Percentiles rank a stretch among this genome's conserved stretches.
Conservation (phyloP, 2,113 vertebrate genomes). For the Motacilla tschutschensis region DNA sequence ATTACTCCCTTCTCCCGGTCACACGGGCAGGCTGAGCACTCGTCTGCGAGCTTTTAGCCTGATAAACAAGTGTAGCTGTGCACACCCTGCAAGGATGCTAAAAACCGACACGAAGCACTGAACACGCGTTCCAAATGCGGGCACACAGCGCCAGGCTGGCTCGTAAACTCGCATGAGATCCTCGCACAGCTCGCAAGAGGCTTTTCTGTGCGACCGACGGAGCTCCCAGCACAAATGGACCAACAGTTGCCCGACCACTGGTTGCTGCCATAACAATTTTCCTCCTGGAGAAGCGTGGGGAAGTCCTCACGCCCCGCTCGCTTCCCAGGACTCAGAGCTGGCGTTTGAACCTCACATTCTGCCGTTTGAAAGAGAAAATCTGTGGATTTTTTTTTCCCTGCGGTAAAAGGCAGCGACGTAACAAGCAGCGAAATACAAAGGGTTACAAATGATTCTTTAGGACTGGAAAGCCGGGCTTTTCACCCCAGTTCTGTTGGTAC, state of each 20-base stretch:
- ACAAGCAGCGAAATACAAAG: background rate
- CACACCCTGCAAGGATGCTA: background rate
- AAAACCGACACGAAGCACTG: fast-evolving
- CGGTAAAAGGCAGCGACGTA: background rate
- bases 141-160: background rate
- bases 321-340: background rate
- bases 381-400: fast-evolving
- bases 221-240: conserved; percentile 12
- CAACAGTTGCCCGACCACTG: conserved; percentile 65
- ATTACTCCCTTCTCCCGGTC: background rate
- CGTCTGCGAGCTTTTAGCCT: background rate
- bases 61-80: background rate
- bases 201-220: background rate
- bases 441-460: background rate
- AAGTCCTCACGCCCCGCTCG: background rate
- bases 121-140: fast-evolving
- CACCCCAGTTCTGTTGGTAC: background rate
- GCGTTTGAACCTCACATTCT: background rate
- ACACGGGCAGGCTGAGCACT: background rate
- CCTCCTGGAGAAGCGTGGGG: background rate
- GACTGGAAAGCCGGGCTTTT: background rate
- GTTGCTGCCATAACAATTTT: conserved; percentile 56
- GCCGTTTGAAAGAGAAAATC: background rate
- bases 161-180: background rate
- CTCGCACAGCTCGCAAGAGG: fast-evolving